These are phyloP conservation scores for Phymanthus crucifer DNA, from an alignment of 92 coral and sea anemone genomes.

Conservation along the genomic window DNA sequence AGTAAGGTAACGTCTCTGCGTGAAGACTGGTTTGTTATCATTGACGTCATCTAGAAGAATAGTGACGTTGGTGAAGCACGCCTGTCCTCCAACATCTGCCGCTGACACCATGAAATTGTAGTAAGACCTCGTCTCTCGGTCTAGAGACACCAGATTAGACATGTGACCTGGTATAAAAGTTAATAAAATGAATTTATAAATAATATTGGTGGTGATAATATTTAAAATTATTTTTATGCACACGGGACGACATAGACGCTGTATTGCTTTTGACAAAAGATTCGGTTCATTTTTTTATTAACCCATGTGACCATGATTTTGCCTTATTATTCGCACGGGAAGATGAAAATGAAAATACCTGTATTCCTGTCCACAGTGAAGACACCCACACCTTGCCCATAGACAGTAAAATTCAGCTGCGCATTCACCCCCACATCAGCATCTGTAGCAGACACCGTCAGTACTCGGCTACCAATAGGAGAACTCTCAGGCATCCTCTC, in stretches of 20 bases:
- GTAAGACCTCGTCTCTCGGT: constrained; percentile 82
- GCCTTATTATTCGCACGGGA: background rate
- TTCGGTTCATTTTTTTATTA: too few relatives aligned
- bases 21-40: constrained; percentile 80
- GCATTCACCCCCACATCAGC: constrained; percentile 80
- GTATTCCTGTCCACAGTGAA: constrained; percentile 64
- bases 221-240: background rate
- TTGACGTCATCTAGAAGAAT: constrained; percentile 87
- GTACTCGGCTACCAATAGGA: constrained; percentile 56
- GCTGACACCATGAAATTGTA: constrained; percentile 97
- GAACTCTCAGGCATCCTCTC: constrained; percentile 67
- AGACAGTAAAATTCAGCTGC: constrained; percentile 68
- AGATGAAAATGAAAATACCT: constrained; percentile 48
- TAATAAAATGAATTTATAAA: background rate
- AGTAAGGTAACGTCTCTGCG: constrained; percentile 72
- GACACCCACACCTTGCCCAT: constrained; percentile 75
- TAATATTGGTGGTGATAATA: too few relatives aligned
- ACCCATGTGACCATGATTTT: background rate
- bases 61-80: constrained; percentile 88
- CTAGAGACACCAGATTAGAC: constrained; percentile 52
- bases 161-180: constrained; percentile 54
- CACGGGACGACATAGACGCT: too few relatives aligned
- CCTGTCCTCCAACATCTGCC: constrained; percentile 83
- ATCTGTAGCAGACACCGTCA: constrained; percentile 82
- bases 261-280: too few relatives aligned